Evolutionary conservation across 2,888 invertebrate species (phyloP), one percentile per base, ranked within the genome.

Genomic region (Polylopha cassiicola): DNA sequence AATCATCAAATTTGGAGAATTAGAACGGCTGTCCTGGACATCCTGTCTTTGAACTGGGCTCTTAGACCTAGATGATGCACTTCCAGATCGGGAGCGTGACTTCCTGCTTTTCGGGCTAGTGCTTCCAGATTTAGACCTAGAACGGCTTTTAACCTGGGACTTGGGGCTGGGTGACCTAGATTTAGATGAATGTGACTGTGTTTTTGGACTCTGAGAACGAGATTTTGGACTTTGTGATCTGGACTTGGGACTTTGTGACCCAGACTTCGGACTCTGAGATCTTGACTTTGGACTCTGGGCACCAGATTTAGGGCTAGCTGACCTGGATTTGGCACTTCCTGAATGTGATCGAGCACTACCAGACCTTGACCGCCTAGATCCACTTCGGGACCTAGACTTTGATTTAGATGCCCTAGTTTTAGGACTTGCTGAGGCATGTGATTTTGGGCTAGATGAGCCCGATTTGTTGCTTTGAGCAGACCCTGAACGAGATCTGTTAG

Each of bases 1-100:
- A 52, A 86, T 86, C 82, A 86, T 86, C 6, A 86, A 71, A 51
- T 84, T 82, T 0, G 87, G 87, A 1, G 87, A 85, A 44, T 86
- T 87, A 1, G 88, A 88, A 37, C 85, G 63, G 46, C 86, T 86
- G 34, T 85, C 86, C 17, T 73, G 71, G 0, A 61, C 68, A 51
- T 75, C 72, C 15, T 69, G 74, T 31, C 67, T 64, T 2, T 58
- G 59, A 4, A 53, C 68, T 2, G 77, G 77, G 47, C 79, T 78
- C 39, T 76, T 73, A 2, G 79, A 74, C 34, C 67, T 65, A 11
- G 77, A 73, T 0, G 75, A 67, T 1, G 61, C 68, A 60, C 79
- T 72, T 0, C 69, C 68, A 0, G 68, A 67, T 9, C 69, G 55
- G 1, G 70, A 69, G 16, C 65, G 53, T 0, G 73, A 65, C 44